These are phyloP conservation scores for Saguinus imperator DNA, from an alignment of 2,113 vertebrate species.

Conservation along the genomic window DNA sequence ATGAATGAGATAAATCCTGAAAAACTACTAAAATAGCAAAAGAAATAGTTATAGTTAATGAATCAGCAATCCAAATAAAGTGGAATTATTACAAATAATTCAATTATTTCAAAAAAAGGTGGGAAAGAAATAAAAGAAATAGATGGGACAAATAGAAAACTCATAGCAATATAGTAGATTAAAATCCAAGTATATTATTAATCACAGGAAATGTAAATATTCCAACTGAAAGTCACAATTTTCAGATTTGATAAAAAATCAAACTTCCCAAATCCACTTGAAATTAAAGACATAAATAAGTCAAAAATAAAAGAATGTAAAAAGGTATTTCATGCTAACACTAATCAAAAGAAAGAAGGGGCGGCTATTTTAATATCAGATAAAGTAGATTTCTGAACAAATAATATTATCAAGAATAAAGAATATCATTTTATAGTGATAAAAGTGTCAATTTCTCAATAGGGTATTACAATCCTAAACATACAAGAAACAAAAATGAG, in stretches of 20 bases:
- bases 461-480: neutral
- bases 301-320: neutral
- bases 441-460: neutral
- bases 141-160: neutral
- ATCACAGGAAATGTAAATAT: constrained; percentile 21
- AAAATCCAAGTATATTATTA: constrained; percentile 3
- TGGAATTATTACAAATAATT: neutral
- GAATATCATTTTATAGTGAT: neutral
- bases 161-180: neutral
- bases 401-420: constrained; percentile 1
- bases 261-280: neutral
- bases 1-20: neutral
- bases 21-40: neutral
- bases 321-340: neutral
- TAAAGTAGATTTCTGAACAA: constrained; percentile 26
- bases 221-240: neutral
- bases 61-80: constrained; percentile 17
- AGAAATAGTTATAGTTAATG: neutral
- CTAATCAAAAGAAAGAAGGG: neutral
- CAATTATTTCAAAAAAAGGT: neutral
- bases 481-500: neutral
- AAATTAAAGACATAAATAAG: neutral
- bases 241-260: constrained; percentile 1
- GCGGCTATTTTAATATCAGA: neutral
- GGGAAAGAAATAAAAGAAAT: neutral